Evolutionary conservation across 2,888 invertebrate species (phyloP), one percentile per base, ranked within the genome.

Genomic region (Dasysyrphus albostriatus): DNA sequence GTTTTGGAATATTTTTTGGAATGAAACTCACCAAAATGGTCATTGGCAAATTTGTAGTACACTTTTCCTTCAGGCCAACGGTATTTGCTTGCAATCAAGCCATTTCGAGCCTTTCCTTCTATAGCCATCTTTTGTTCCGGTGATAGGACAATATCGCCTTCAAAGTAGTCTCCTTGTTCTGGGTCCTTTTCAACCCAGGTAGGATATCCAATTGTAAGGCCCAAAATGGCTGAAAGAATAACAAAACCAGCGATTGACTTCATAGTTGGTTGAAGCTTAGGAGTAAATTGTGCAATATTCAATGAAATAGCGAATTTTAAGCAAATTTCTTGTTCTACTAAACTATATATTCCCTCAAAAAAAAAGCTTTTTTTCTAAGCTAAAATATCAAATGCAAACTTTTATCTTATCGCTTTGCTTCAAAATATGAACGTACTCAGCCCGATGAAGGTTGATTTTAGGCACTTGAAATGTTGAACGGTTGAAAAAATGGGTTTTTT

Each of bases 111-210:
- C 3, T 42, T 34, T 1, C 63, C 12, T 32, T 47, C 76, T 0
- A 85, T 42, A 0, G 37, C 6, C 8, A 56, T 58, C 10, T 47
- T 42, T 16, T 93, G 90, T 0, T 47, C 74, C 5, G 89, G 88
- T 0, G 95, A 95, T 87, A 96, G 94, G 24, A 96, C 91, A 88
- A 97, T 96, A 89, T 97, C 97, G 9, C 96, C 96, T 90, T 97
- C 95, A 0, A 94, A 94, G 89, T 96, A 19, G 16, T 94, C 95
- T 0, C 96, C 96, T 10, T 70, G 96, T 90, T 97, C 97, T 0
- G 96, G 96, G 91, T 96, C 96, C 3, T 77, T 14, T 5, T 70
- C 85, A 2, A 39, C 3, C 63, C 24, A n/a, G 82, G 82, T 34
- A 0, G 85, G 85, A 47, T 65, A 85, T 1, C 77, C 69, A 7